Base-by-base conservation (phyloP, 2,797 vertebrate species). In the Acestrorhynchus altus region DNA sequence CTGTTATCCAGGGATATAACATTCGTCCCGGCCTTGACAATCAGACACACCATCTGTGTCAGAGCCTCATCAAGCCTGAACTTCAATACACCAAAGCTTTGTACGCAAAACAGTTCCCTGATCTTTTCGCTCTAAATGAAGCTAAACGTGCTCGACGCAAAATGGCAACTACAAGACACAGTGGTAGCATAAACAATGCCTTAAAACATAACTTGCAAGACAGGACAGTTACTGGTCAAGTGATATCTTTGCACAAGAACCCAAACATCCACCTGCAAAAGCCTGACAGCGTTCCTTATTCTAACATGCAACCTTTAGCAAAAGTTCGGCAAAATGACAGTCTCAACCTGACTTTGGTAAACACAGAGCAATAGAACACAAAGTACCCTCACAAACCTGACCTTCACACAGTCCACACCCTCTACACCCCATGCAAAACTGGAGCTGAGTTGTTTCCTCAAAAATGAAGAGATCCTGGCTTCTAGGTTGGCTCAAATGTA, bases 1-100 rank as follows among this genome's bases (percentile, higher is more conserved):
- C 95, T 0, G 77, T 91, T 26, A 96, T 97, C 81, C 90, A 96
- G 72, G 96, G 96, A 39, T 96, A 96, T 78, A 95, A 95, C 80
- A 88, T 98, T 65, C 93, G 81, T 35, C 81, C 76, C 1, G 81
- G 65, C 16, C 69, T 96, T 60, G 87, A 92, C 65, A 83, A 72
- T 0, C 66, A 72, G 5, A 94, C 86, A 1, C 89, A 78, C 70
- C 77, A 18, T 7, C 73, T 70, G 49, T 97, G 96, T 79, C 84
- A 89, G 88, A 88, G 78, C 65, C 86, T 96, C 75, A 90, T 94
- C 31, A 89, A 82, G 4, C 96, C 96, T 0, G 96, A 96, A 82
- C 88, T 97, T 12, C 96, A 96, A 79, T 95, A 96, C 85, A 95
- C 64, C 0, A 85, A 89, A 4, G 80, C 24, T 0, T 77, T 97